Evolutionary conservation across 2,888 invertebrate species (phyloP).

Genomic region (Cantharis nigra): DNA sequence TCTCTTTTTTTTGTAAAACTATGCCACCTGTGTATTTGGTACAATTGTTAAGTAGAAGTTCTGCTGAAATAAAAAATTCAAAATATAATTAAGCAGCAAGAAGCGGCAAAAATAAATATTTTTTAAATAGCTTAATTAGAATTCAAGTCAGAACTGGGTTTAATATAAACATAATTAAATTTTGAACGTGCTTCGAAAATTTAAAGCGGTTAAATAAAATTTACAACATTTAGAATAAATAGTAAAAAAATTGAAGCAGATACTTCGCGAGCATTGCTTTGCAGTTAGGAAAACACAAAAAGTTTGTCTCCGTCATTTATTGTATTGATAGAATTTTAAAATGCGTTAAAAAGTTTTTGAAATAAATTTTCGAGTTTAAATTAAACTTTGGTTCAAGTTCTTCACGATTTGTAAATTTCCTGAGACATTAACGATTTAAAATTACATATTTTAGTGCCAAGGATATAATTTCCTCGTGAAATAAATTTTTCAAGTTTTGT

Average conservation of each 20-base stretch:
- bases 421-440: neutral
- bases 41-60: no score
- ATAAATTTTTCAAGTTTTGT: neutral
- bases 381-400: neutral
- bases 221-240: neutral
- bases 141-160: neutral
- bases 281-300: neutral
- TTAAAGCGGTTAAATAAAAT: neutral
- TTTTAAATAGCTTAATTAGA: neutral
- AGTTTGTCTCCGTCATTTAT: neutral
- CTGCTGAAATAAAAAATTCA: neutral
- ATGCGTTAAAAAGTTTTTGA: neutral
- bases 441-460: neutral
- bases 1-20: no score
- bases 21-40: no score
- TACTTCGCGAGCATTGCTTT: neutral
- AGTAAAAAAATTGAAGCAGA: neutral
- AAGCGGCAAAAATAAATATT: neutral
- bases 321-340: neutral
- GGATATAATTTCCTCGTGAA: neutral
- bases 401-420: neutral
- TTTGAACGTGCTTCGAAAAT: neutral
- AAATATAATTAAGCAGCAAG: neutral
- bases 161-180: neutral
- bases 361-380: neutral